Base-by-base conservation (phyloP, 2,113 vertebrate genomes). In the Lepus europaeus region DNA sequence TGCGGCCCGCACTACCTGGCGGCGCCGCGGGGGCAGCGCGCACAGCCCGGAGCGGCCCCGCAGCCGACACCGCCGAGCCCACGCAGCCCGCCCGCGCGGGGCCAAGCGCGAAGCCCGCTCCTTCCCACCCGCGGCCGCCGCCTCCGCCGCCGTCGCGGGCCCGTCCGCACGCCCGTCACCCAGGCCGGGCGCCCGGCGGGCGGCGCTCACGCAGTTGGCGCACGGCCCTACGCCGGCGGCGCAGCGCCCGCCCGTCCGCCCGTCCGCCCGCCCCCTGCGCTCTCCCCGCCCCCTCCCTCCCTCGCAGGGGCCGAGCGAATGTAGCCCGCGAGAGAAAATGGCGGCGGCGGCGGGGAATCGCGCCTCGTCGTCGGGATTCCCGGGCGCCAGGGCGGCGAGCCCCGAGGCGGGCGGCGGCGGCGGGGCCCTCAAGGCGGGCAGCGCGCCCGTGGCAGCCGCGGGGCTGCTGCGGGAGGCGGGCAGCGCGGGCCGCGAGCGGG, bases 301-400 rank as follows among this genome's bases (percentile, higher is more conserved):
- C 95, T 94, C 92, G 87, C 91, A 77, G 83, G 89, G 90, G 96
- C 97, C 96, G 85, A 98, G 98, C 97, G 97, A 98, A 98, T 98
- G 98, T 98, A 98, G 98, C 98, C 98, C 98, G 98, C 98, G 97
- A 98, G 97, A 98, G 98, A 99, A 99, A 98, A 99, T 99, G 99
- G 99, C 99, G 99, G 99, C 99, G 98, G 98, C 98, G 98, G 98
- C 98, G 97, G 98, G 98, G 98, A 98, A 97, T 98, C 98, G 98
- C 98, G 96, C 97, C 97, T 98, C 98, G 98, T 98, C 98, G 97
- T 98, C 97, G 66, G 98, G 97, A 98, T 94, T 98, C 97, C 95
- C 97, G 94, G 97, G 96, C 90, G 64, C 96, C 53, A 97, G 78
- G 93, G 96, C 95, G 45, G 88, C 73, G 51, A 97, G 91, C 93